Percentiles rank a stretch among this genome's conserved stretches.
phyloP scores from a whole-genome alignment of 2,113 vertebrate species.

The Terrapene triunguis region DNA sequence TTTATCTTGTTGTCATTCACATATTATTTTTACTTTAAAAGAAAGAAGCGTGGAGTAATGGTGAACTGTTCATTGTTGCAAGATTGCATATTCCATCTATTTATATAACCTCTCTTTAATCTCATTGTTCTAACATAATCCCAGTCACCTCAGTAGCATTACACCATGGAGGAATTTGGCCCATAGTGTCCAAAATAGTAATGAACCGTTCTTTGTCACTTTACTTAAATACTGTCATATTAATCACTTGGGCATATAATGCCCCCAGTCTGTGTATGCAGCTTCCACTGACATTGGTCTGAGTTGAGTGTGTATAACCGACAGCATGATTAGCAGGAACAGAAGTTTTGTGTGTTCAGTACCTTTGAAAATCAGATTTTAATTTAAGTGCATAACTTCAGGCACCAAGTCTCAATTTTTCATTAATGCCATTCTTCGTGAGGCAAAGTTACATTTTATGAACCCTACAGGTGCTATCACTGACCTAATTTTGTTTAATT shows the following conservation, averaged over 20 bases:
- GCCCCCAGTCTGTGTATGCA: background rate
- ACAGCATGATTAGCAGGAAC: background rate
- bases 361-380: background rate
- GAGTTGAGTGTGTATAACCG: background rate
- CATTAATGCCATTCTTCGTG: background rate
- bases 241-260: background rate
- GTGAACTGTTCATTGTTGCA: no score
- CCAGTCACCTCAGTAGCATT: background rate
- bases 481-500: background rate
- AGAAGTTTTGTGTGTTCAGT: background rate
- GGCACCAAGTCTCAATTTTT: background rate
- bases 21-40: no score
- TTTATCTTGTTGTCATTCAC: background rate
- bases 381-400: background rate
- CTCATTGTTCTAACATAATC: background rate
- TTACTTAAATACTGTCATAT: slow-evolving; percentile 8
- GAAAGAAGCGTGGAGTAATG: no score
- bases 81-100: background rate
- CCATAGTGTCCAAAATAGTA: background rate
- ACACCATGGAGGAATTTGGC: background rate
- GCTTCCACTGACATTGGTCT: background rate
- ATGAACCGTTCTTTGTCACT: background rate
- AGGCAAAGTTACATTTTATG: background rate
- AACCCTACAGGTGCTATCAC: background rate
- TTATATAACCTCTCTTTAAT: background rate